A percentile compares a stretch with the other conserved stretches of the same genome.
phyloP scores from a whole-genome alignment of 2,888 invertebrate species.

The Sussaba pulchella region DNA sequence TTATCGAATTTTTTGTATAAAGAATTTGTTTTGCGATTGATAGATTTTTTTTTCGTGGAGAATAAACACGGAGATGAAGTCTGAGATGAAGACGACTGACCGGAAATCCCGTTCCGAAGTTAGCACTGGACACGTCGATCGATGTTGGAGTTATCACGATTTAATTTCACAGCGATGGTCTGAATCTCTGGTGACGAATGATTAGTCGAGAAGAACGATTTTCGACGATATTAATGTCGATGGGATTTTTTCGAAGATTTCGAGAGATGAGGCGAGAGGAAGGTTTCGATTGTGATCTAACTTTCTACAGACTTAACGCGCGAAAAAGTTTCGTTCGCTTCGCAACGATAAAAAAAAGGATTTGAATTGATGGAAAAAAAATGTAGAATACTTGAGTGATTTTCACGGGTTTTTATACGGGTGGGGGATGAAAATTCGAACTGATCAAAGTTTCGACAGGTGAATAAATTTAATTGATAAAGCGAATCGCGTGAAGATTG shows the following conservation, averaged over 20 bases:
- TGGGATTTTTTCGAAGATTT: constrained; percentile 12
- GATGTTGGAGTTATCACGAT: constrained; percentile 27
- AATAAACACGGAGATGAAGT: constrained; percentile 10
- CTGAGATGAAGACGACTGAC: constrained; percentile 35
- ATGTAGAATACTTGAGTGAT: too few relatives aligned
- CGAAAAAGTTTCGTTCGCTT: constrained; percentile 12
- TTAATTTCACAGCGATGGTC: constrained; percentile 28
- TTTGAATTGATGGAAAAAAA: too few relatives aligned
- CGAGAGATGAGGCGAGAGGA: neutral
- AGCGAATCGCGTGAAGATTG: too few relatives aligned
- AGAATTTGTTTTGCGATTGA: constrained; percentile 17
- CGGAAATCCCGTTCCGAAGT: constrained; percentile 12
- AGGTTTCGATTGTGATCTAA: neutral
- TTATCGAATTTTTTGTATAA: constrained; percentile 28
- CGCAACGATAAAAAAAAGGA: too few relatives aligned
- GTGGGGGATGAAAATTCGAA: too few relatives aligned
- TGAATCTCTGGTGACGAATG: constrained; percentile 25
- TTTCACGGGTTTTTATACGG: too few relatives aligned
- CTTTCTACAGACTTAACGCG: neutral
- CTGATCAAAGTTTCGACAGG: too few relatives aligned
- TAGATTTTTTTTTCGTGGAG: constrained; percentile 18
- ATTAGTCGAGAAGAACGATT: constrained; percentile 27
- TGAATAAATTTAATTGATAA: too few relatives aligned
- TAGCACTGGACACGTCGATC: constrained; percentile 35
- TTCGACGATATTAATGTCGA: neutral